Conservation (phyloP, 2,113 vertebrate genomes). For the Saimiri boliviensis region DNA sequence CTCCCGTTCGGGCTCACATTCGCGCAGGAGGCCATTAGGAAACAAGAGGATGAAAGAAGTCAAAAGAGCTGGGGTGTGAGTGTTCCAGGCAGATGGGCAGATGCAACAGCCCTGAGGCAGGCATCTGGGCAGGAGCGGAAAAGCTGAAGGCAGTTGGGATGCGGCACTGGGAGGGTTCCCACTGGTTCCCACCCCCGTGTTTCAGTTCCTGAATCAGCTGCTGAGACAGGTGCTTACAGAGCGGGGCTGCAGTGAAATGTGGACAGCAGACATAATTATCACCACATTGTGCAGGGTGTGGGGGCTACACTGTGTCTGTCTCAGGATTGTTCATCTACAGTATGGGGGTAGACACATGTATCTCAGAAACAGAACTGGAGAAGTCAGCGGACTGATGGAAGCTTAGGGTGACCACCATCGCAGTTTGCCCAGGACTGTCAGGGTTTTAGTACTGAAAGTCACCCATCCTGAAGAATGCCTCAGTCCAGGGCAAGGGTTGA, state of each 20-base stretch:
- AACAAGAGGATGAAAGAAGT: neutral
- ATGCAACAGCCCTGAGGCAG: neutral
- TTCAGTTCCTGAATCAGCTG: neutral
- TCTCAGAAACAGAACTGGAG: neutral
- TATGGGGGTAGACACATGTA: no score
- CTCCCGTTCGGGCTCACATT: neutral
- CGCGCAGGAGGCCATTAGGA: neutral
- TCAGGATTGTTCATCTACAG: neutral
- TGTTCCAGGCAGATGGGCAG: neutral
- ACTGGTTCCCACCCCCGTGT: accelerated
- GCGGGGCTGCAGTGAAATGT: neutral
- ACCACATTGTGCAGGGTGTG: no score
- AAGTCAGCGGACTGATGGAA: neutral
- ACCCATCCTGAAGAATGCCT: neutral
- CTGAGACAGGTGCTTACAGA: neutral
- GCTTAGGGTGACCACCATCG: neutral
- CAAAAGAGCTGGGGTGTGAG: accelerated
- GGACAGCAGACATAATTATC: neutral
- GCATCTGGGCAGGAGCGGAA: neutral
- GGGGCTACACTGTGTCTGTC: neutral
- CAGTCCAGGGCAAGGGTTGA: neutral
- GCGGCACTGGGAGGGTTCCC: neutral
- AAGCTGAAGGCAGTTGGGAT: neutral
- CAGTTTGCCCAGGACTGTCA: neutral
- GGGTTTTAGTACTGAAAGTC: neutral